Conservation (phyloP, 2,797 vertebrate genomes). For the Threskiornis aethiopicus region DNA sequence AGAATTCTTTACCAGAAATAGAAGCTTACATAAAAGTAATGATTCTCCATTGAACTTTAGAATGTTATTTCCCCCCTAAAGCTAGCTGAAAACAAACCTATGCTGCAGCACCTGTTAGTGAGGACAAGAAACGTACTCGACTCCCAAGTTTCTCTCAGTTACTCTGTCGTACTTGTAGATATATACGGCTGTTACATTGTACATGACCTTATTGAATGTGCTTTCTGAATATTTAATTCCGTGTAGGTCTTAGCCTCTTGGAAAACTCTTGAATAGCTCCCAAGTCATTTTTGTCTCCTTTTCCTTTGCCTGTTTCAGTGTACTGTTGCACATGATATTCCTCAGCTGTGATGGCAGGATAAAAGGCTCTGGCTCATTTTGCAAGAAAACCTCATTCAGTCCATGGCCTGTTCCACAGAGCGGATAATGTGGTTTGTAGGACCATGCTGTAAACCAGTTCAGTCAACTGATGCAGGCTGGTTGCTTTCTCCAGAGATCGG, state of each 20-base stretch:
- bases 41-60: neutral
- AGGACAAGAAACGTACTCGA: neutral
- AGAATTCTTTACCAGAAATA: neutral
- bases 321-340: neutral
- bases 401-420: neutral
- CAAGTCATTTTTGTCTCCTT: neutral
- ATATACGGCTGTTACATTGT: neutral
- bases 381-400: neutral
- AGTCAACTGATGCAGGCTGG: neutral
- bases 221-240: neutral
- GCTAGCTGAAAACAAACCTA: neutral
- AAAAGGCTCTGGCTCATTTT: neutral
- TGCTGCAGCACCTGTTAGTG: neutral
- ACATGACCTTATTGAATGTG: neutral
- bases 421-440: fast-evolving
- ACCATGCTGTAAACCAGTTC: neutral
- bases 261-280: neutral
- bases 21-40: neutral
- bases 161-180: neutral
- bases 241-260: neutral
- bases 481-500: neutral
- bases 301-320: neutral
- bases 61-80: neutral
- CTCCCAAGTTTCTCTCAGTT: neutral
- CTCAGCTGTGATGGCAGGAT: neutral